Base-by-base conservation (phyloP, 2,797 vertebrate genomes). In the Muscicapa comitata region DNA sequence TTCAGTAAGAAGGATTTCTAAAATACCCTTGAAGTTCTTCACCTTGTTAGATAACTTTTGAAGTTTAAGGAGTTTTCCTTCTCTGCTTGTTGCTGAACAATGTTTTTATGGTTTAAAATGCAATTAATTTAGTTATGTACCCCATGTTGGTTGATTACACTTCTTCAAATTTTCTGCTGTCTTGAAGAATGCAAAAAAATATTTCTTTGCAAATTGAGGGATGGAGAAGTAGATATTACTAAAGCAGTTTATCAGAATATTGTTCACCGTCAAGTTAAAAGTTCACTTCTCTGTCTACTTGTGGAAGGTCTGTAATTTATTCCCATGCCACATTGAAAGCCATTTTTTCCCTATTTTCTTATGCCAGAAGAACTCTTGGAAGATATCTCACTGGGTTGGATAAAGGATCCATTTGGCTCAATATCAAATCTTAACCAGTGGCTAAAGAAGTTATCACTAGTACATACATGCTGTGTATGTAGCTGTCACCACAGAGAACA, bases 281-380 rank as follows among this genome's bases (percentile, higher is more conserved):
- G 1, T 50, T 83, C 8, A 21, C 21, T 93, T 85, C 53, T 66
- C 11, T 37, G 12, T 18, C n/a, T 54, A 1, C 16, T 72, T 78
- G 20, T 45, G 26, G 24, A 80, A 77, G 16, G 4, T 45, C 37
- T 54, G 13, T 63, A 54, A 26, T 42, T 73, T 72, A 45, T 17
- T 63, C 9, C 11, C 4, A 6, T 1, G 1, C 11, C n/a, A 31
- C 1, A 0, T 3, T 47, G 28, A 9, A 86, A 79, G 12, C 13
- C 18, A 53, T 48, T 61, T 7, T 18, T 20, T 90, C 26, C 20
- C 21, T 55, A 3, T 4, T 48, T 26, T 54, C 28, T 76, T 50
- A 50, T 29, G 10, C 11, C 18, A 54, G 40, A 89, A 83, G 19
- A 78, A 17, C 6, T 65, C 28, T 16, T 1, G 5, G 28, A 51